Evolutionary conservation across 1,140 invertebrate species (phyloP).

Genomic region (Solen grandis): DNA sequence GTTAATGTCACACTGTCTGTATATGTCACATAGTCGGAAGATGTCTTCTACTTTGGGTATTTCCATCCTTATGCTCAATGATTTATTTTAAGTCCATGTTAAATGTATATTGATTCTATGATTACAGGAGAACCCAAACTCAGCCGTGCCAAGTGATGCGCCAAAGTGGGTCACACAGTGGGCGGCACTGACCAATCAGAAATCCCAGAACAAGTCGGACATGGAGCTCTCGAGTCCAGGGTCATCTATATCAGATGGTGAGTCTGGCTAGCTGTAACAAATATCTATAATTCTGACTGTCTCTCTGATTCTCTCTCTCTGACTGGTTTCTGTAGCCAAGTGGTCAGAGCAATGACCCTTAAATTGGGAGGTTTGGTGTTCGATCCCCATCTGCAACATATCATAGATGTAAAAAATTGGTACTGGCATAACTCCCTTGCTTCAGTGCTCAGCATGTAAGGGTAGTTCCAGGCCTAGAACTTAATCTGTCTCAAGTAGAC

Average conservation of each 20-base stretch:
- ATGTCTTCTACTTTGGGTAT: too few species aligned
- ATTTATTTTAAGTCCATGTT: not conserved
- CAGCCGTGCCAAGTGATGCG: slow-evolving; percentile 63
- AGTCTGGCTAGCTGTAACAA: too few species aligned
- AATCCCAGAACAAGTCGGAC: slow-evolving; percentile 52
- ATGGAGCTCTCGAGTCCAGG: slow-evolving; percentile 61
- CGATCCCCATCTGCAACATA: not conserved
- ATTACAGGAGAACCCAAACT: slow-evolving; percentile 62
- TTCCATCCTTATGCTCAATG: not conserved
- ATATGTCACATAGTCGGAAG: too few species aligned
- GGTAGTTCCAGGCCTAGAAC: not conserved
- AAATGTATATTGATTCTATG: slow-evolving; percentile 1
- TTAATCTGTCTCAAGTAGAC: not conserved
- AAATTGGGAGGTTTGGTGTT: not conserved
- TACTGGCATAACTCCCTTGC: not conserved
- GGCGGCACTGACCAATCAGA: slow-evolving; percentile 82
- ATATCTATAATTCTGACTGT: too few species aligned
- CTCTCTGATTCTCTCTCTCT: too few species aligned
- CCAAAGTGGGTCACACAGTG: slow-evolving; percentile 84
- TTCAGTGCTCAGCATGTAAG: not conserved
- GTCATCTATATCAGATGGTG: slow-evolving; percentile 62
- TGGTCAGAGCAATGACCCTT: not conserved
- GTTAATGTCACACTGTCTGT: too few species aligned
- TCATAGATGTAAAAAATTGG: not conserved
- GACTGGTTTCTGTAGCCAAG: not conserved